phyloP scores from a whole-genome alignment of 2,797 vertebrate species.

The Thripadectes ignobilis region DNA sequence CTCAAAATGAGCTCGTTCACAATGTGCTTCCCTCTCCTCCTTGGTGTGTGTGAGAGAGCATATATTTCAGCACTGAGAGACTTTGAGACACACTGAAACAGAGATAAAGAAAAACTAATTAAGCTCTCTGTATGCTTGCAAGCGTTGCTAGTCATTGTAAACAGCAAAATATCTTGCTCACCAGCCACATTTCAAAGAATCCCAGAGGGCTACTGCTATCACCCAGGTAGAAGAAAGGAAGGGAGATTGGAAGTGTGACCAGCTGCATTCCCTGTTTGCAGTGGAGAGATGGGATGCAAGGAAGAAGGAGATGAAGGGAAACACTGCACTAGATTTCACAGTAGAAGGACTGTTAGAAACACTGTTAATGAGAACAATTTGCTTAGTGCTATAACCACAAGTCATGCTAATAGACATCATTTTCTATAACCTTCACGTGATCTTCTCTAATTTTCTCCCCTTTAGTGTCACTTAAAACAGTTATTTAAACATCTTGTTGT shows the following conservation, averaged over 20 bases:
- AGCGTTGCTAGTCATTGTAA: constrained; percentile 17
- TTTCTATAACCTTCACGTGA: background rate
- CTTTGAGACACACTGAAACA: background rate
- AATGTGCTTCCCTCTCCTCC: background rate
- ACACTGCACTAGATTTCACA: background rate
- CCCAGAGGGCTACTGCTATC: background rate
- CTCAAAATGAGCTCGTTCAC: constrained; percentile 44
- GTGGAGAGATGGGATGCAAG: background rate
- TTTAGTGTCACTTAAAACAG: background rate
- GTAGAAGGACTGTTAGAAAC: background rate
- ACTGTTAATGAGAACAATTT: background rate
- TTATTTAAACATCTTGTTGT: background rate
- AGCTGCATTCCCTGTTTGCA: background rate
- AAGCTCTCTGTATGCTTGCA: constrained; percentile 31
- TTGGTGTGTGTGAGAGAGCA: background rate
- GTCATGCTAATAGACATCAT: background rate
- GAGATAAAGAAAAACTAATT: constrained; percentile 59
- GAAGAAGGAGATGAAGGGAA: background rate
- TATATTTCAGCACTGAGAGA: constrained; percentile 37
- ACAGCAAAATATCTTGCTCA: constrained; percentile 28
- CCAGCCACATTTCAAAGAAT: constrained; percentile 11
- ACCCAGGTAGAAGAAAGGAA: background rate
- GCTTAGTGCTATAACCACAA: background rate
- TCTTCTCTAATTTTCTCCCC: background rate
- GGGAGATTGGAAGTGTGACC: background rate